These are phyloP conservation scores for Manis pentadactyla DNA, from an alignment of 2,797 vertebrate species.

Conservation along the genomic window DNA sequence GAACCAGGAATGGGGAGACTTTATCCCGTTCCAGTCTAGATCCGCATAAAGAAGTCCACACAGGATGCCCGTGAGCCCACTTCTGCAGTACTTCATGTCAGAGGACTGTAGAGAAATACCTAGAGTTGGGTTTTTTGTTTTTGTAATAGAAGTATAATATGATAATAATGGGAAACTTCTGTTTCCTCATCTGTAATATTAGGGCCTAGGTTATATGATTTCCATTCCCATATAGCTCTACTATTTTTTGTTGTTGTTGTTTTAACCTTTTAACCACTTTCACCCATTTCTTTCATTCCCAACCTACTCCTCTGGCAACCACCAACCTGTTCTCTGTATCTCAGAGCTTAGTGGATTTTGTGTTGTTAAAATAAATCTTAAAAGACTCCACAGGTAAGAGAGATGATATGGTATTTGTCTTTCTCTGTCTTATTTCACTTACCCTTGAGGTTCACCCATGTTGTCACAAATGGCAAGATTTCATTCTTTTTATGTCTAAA, in stretches of 20 bases:
- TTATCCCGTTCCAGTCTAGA: not conserved
- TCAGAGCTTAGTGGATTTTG: not conserved
- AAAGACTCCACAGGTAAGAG: not conserved
- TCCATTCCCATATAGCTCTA: not conserved
- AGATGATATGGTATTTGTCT: not conserved
- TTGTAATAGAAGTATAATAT: not conserved
- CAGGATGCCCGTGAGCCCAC: not conserved
- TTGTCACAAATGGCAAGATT: not conserved
- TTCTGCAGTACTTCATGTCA: not conserved
- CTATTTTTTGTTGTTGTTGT: no score
- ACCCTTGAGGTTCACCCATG: not conserved
- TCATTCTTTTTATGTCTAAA: not conserved
- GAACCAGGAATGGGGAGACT: not conserved
- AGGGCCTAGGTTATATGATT: not conserved
- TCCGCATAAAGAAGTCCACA: not conserved
- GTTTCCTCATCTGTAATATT: not conserved
- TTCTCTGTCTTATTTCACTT: not conserved
- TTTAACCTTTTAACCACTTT: not conserved
- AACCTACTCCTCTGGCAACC: not conserved
- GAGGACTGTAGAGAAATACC: not conserved
- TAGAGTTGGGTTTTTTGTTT: not conserved
- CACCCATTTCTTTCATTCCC: not conserved
- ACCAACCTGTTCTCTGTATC: not conserved
- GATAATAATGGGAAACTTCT: not conserved
- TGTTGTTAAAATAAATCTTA: not conserved